phyloP scores from a whole-genome alignment of 2,113 vertebrate genomes.

The Urocynchramus pylzowi region DNA sequence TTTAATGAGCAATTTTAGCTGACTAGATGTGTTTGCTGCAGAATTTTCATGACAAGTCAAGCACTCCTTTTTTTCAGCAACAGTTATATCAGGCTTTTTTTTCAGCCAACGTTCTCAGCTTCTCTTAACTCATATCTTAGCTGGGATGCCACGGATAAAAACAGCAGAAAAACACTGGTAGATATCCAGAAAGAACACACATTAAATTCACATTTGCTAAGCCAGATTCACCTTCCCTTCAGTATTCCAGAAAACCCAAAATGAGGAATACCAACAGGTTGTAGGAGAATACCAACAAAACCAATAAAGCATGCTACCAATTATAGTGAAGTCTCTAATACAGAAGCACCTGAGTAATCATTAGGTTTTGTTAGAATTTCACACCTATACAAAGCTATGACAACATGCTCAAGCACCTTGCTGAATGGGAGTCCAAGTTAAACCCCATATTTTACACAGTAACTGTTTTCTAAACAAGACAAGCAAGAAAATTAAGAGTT shows the following conservation, averaged over 20 bases:
- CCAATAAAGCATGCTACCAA: not conserved
- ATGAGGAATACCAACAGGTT: not conserved
- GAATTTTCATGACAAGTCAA: constrained; percentile 72
- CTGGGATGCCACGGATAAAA: not conserved
- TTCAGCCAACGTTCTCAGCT: constrained; percentile 23
- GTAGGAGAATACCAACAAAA: not conserved
- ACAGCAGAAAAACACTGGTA: not conserved
- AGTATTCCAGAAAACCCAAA: not conserved
- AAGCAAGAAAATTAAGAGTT: not conserved
- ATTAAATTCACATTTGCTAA: not conserved
- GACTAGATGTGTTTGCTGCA: constrained; percentile 86
- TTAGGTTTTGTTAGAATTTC: not conserved
- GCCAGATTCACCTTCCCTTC: not conserved
- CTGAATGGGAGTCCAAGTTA: not conserved
- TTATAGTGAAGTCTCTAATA: not conserved
- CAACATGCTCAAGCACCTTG: not conserved
- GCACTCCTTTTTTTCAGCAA: constrained; percentile 15
- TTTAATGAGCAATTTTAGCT: constrained; percentile 95
- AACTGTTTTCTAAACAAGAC: not conserved
- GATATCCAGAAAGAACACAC: not conserved
- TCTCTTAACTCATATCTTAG: not conserved
- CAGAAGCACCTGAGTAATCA: not conserved
- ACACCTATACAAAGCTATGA: not conserved
- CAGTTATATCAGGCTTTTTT: not conserved
- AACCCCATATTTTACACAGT: not conserved